Base-by-base conservation (phyloP, 2,113 vertebrate species). In the Neoarius graeffei region DNA sequence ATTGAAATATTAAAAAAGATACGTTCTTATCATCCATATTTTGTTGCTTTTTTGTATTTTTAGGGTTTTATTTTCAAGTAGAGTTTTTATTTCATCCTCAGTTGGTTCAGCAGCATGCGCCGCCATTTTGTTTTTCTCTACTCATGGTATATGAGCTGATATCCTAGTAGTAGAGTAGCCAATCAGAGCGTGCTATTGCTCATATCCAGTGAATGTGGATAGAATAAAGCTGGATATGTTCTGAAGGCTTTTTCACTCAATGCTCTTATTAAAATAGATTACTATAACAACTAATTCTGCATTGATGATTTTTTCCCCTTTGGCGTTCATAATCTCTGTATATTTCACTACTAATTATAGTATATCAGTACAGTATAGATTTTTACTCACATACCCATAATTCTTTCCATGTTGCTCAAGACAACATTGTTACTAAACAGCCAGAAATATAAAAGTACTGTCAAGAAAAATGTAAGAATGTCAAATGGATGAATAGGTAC, bases 401-500 rank as follows among this genome's bases (percentile, higher is more conserved):
- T 48, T 48, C 17, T 42, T 48, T 19, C 42, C 71, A 73, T 42
- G 42, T 25, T 76, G 73, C 20, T 50, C 42, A 50, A 11, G 20
- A 50, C 50, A 79, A 7, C 50, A 15, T 20, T 52, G 48, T 50
- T 76, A 76, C 52, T 25, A 52, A 76, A 30, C 42, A 27, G 50
- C 48, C 25, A 60, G 30, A 42, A 81, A 60, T 60, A 60, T 81
- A 81, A 23, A 35, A 35, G 57, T 35, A 19, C 57, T 20, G 80
- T 81, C 15, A 59, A 83, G 59, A 60, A 64, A n/a, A 71, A 69
- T 14, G 13, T 0, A 64, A 7, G n/a, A 35, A 84, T 35, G 48
- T 3, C 50, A 57, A 86, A 71, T 27, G n/a, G 10, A 82, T 81
- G 57, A 74, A 85, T 85, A 87, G 42, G 62, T 74, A 82, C 48